Conservation (phyloP, 2,113 vertebrate species). For the Pardalotus punctatus region DNA sequence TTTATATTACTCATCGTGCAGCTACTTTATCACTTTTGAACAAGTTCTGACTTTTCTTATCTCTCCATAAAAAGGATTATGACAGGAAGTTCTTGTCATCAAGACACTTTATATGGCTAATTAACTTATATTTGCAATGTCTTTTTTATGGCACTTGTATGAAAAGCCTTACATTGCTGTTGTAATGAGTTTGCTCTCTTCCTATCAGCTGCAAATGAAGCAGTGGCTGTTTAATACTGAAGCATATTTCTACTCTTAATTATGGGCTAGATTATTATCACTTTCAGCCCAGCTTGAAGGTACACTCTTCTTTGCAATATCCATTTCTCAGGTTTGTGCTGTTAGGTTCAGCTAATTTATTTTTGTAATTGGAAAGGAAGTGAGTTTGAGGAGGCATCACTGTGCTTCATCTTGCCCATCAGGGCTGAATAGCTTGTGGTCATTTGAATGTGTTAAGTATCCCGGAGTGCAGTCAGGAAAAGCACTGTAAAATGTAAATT, state of each 20-base stretch:
- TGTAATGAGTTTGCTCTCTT: conserved; percentile 49
- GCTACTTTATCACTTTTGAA: background rate
- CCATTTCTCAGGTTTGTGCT: conserved; percentile 51
- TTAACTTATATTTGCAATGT: conserved; percentile 44
- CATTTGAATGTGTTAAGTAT: conserved; percentile 57
- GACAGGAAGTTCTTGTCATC: conserved; percentile 27
- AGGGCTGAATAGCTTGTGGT: conserved; percentile 52
- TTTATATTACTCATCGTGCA: background rate
- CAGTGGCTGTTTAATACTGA: conserved; percentile 42
- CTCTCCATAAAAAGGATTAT: conserved; percentile 23
- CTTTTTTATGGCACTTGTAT: conserved; percentile 48
- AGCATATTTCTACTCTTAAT: conserved; percentile 61
- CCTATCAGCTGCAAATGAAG: conserved; percentile 53
- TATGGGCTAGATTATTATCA: conserved; percentile 62
- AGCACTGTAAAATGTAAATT: conserved; percentile 48
- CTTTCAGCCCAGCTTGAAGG: conserved; percentile 52
- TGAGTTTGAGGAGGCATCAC: conserved; percentile 39
- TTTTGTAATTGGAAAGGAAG: conserved; percentile 62
- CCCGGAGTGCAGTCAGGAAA: conserved; percentile 9
- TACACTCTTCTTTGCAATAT: conserved; percentile 41
- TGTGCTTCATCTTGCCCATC: conserved; percentile 59
- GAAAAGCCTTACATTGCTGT: conserved; percentile 15
- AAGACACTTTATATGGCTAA: conserved; percentile 14
- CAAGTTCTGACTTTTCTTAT: background rate
- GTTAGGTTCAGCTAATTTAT: conserved; percentile 59